These are phyloP conservation scores for Holocentrus rufus DNA, from an alignment of 2,797 vertebrate species.

Conservation along the genomic window DNA sequence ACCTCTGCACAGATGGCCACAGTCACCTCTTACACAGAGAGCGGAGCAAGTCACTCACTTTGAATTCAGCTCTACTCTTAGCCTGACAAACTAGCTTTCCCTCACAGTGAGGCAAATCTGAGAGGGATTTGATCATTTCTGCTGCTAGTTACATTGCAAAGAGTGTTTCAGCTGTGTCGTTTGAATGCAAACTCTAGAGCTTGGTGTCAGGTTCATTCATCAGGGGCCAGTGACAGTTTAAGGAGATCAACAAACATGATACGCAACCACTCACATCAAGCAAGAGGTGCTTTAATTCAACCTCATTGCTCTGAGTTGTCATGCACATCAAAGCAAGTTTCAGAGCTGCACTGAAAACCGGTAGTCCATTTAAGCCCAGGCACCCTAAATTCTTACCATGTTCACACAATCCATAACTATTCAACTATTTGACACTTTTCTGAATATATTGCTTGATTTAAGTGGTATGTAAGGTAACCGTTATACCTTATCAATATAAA, in stretches of 20 bases:
- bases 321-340: not conserved
- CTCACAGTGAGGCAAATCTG: not conserved
- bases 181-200: not conserved
- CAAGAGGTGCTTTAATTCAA: not conserved
- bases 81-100: not conserved
- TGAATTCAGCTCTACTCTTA: not conserved
- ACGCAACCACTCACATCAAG: not conserved
- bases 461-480: not conserved
- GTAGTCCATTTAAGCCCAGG: not conserved
- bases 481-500: not conserved
- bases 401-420: not conserved
- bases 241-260: not conserved
- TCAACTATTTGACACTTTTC: not conserved
- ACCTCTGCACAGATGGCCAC: not conserved
- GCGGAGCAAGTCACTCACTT: conserved; percentile 10
- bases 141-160: not conserved
- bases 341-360: not conserved
- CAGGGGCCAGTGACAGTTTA: not conserved
- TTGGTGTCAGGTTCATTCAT: not conserved
- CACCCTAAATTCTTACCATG: too few relatives aligned
- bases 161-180: not conserved
- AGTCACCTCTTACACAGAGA: conserved; percentile 21
- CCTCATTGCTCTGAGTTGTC: not conserved
- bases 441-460: not conserved
- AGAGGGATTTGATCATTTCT: not conserved